Evolutionary conservation across 2,888 invertebrate genomes (phyloP).

Genomic region (Pterostichus niger): DNA sequence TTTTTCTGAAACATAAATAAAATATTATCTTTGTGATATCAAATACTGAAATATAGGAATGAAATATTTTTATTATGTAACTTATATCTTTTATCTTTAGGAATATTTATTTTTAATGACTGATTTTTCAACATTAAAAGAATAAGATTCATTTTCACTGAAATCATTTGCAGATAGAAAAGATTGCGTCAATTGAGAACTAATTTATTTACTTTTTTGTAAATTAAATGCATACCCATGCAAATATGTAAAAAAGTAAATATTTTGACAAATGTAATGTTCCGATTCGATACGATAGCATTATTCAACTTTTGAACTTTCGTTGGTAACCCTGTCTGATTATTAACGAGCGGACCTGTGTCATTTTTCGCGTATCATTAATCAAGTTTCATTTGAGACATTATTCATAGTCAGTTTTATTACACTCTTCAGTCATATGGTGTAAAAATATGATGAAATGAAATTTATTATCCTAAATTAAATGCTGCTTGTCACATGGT

Average conservation of each 20-base stretch:
- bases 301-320: constrained; percentile 16
- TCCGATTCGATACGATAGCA: background rate
- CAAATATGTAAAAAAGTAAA: background rate
- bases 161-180: too few relatives aligned
- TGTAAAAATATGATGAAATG: constrained; percentile 51
- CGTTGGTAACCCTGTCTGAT: background rate
- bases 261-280: background rate
- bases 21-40: too few relatives aligned
- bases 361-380: constrained; percentile 57
- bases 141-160: too few relatives aligned
- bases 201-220: background rate
- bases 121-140: too few relatives aligned
- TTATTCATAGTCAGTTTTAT: constrained; percentile 59
- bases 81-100: too few relatives aligned
- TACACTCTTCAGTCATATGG: constrained; percentile 44
- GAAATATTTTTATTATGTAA: too few relatives aligned
- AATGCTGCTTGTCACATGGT: constrained; percentile 28
- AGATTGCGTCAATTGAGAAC: too few relatives aligned
- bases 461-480: constrained; percentile 51
- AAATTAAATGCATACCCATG: background rate
- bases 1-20: constrained; percentile 7
- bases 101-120: too few relatives aligned
- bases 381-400: constrained; percentile 57
- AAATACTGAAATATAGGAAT: too few relatives aligned
- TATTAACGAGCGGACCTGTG: constrained; percentile 58